Conservation (phyloP, 2,888 invertebrate species). For the Drosophila mimica region DNA sequence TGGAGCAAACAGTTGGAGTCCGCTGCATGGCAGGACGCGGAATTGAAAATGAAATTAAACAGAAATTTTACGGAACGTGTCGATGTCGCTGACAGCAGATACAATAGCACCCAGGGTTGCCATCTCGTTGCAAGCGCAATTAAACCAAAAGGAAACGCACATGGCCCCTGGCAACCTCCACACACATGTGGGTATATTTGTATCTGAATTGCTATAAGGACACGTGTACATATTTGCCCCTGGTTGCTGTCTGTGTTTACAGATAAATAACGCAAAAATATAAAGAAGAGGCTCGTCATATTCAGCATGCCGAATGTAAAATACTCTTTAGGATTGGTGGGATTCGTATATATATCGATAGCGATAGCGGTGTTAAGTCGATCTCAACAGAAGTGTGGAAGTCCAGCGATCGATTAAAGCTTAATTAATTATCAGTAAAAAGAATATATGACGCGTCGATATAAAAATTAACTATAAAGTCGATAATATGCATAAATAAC, state of each 20-base stretch:
- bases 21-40: conserved; percentile 51
- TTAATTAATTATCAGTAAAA: neutral
- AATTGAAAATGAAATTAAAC: conserved; percentile 77
- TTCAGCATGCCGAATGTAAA: neutral
- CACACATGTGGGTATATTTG: conserved; percentile 40
- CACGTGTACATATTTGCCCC: conserved; percentile 16
- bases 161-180: conserved; percentile 32
- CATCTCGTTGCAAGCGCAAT: conserved; percentile 69
- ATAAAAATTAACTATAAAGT: neutral
- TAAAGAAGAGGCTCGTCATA: neutral
- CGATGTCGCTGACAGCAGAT: conserved; percentile 38
- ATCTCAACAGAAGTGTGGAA: neutral
- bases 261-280: conserved; percentile 41
- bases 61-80: conserved; percentile 62
- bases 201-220: conserved; percentile 25
- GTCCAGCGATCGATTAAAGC: neutral
- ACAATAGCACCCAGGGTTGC: conserved; percentile 27
- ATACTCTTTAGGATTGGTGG: neutral
- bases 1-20: conserved; percentile 44
- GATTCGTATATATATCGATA: neutral
- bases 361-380: neutral
- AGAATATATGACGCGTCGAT: neutral
- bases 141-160: conserved; percentile 67
- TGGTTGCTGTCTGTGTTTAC: conserved; percentile 51
- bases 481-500: neutral